A percentile compares a stretch with the other conserved stretches of the same genome.
phyloP scores from a whole-genome alignment of 2,797 vertebrate species.

The Danio aesculapii region DNA sequence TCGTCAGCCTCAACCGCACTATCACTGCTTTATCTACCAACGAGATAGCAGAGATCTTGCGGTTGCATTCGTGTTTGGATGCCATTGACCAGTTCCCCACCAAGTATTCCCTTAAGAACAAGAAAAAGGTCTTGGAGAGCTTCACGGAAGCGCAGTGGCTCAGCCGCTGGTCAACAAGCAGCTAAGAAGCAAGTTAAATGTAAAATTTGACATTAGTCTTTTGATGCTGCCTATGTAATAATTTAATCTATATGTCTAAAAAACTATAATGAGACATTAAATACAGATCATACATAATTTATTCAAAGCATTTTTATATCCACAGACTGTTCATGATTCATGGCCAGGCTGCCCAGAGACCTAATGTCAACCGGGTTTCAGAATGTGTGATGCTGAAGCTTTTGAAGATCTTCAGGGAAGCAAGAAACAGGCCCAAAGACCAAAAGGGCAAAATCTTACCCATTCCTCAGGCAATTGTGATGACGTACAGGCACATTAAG shows the following conservation, averaged over 20 bases:
- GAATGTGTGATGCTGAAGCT: slow-evolving; percentile 41
- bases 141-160: slow-evolving; percentile 25
- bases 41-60: slow-evolving; percentile 21
- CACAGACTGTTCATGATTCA: slow-evolving; percentile 23
- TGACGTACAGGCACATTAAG: slow-evolving; percentile 36
- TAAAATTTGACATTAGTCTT: neutral
- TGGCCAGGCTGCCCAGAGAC: slow-evolving; percentile 38
- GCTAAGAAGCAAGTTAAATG: slow-evolving; percentile 30
- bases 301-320: slow-evolving; percentile 6
- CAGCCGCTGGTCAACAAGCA: slow-evolving; percentile 34
- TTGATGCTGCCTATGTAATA: neutral
- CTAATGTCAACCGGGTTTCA: slow-evolving; percentile 19
- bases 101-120: slow-evolving; percentile 26
- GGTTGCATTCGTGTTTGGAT: slow-evolving; percentile 21
- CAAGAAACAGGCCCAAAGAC: slow-evolving; percentile 50
- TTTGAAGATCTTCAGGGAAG: slow-evolving; percentile 36
- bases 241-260: neutral
- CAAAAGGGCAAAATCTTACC: too few species aligned
- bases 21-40: slow-evolving; percentile 43
- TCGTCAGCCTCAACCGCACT: slow-evolving; percentile 43
- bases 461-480: slow-evolving; percentile 45
- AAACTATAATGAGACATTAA: slow-evolving; percentile 8
- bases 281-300: slow-evolving; percentile 1
- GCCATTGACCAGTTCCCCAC: neutral
- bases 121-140: slow-evolving; percentile 16